A percentile compares a stretch with the other conserved stretches of the same genome.
phyloP scores from a whole-genome alignment of 2,888 invertebrate genomes.

The Macropis europaea region DNA sequence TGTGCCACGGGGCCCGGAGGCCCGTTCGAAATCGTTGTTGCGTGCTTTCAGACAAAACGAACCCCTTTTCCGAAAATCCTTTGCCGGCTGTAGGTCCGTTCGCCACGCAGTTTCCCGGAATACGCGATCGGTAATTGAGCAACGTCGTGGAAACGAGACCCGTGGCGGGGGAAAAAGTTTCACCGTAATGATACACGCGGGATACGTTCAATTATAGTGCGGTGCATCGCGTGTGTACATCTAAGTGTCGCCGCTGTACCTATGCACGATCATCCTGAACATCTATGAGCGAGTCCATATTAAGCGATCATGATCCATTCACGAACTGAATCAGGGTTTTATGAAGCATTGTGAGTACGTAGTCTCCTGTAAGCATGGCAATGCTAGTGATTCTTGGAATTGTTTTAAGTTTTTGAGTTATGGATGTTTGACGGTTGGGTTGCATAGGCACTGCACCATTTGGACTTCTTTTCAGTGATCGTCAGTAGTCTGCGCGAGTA shows the following conservation, averaged over 20 bases:
- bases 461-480: no score
- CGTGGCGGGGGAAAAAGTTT: constrained; percentile 35
- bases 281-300: no score
- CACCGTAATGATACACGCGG: constrained; percentile 70
- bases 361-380: no score
- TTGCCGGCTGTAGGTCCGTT: constrained; percentile 24
- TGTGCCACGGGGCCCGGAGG: constrained; percentile 1
- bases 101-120: constrained; percentile 67
- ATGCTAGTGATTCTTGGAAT: no score
- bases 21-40: constrained; percentile 65
- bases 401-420: no score
- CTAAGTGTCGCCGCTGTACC: constrained; percentile 67
- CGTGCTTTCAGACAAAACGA: constrained; percentile 59
- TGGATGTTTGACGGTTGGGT: no score
- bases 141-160: constrained; percentile 31
- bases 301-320: no score
- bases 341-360: no score
- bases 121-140: constrained; percentile 66
- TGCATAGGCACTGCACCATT: no score
- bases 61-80: constrained; percentile 58
- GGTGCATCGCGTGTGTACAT: constrained; percentile 73
- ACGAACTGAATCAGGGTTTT: no score
- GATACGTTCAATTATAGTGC: constrained; percentile 73
- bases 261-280: constrained; percentile 22
- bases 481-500: no score